Base-by-base conservation (phyloP, 2,888 invertebrate genomes). In the Nomada flava region DNA sequence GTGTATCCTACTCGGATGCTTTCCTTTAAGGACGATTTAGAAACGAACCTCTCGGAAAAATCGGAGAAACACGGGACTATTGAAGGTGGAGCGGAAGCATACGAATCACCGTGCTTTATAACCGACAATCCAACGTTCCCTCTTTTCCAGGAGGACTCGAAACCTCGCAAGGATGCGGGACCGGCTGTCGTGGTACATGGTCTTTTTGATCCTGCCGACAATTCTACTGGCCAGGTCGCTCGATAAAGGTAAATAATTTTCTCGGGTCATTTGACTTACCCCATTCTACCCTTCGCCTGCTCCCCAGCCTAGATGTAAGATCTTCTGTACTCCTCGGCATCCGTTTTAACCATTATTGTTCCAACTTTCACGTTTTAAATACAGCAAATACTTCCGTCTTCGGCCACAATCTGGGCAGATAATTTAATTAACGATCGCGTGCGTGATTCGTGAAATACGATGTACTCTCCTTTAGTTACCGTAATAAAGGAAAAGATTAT, bases 161-260 rank as follows among this genome's bases (percentile, higher is more conserved):
- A 90, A 91, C 89, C 88, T 90, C 87, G 89, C 90, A 89, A 93
- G 90, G 90, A 93, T 93, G 93, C 92, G 93, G 91, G 93, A 93
- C 91, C 92, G 93, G 90, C 92, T 93, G 83, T 93, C 93, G 78
- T 93, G 93, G 93, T 93, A 93, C 90, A 93, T 93, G 93, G 93
- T 93, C 86, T 93, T 94, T 87, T 83, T 94, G 88, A 93, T 94
- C 88, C 90, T 94, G 85, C 94, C 94, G 85, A 94, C 94, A 84
- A 93, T 94, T 80, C 91, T 94, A 78, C 91, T 94, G 83, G 94
- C 94, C 86, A 93, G 94, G 84, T 94, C 94, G 75, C 93, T 94
- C 87, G 94, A 94, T 90, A 94, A 93, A 92, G 94, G 94, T 94
- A 86, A 92, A 89, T 85, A 76, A 86, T 71, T 73, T 80, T 80